These are phyloP conservation scores for Pholis gunnellus DNA, from an alignment of 2,113 vertebrate species.

Conservation along the genomic window DNA sequence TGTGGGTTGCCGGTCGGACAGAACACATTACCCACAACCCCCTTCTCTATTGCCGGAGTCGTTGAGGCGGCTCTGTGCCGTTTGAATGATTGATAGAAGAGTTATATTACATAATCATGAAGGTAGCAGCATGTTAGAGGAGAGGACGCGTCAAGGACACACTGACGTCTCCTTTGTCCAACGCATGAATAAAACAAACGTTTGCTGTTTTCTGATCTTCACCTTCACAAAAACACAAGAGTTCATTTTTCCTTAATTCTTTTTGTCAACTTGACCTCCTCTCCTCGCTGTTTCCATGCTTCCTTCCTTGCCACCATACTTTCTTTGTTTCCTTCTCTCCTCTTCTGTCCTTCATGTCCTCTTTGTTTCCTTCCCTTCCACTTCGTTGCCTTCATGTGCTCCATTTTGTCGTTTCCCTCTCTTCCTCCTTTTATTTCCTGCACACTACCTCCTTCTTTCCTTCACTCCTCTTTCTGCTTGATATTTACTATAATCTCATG, in stretches of 20 bases:
- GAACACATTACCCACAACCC: not conserved
- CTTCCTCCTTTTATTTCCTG: not conserved
- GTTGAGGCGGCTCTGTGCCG: not conserved
- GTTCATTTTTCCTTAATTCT: not conserved
- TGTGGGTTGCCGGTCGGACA: not conserved
- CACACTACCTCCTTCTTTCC: not conserved
- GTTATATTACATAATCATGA: not conserved
- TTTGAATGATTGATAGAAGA: not conserved
- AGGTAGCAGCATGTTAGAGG: too few relatives aligned
- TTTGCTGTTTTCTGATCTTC: not conserved
- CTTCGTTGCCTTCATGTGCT: not conserved
- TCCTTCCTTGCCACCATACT: not conserved
- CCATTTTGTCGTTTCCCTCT: not conserved
- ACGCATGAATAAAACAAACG: constrained; percentile 1
- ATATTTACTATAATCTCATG: not conserved
- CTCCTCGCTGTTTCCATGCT: not conserved
- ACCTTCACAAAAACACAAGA: not conserved
- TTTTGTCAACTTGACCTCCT: too few relatives aligned
- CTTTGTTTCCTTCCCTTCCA: constrained; percentile 8
- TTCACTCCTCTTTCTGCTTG: not conserved
- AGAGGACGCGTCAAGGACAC: constrained; percentile 4
- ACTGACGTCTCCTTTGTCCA: not conserved
- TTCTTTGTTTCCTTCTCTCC: not conserved
- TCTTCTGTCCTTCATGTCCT: not conserved
- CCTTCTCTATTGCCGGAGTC: not conserved